Base-by-base conservation (phyloP, 2,888 invertebrate genomes). In the Nymphalis urticae region DNA sequence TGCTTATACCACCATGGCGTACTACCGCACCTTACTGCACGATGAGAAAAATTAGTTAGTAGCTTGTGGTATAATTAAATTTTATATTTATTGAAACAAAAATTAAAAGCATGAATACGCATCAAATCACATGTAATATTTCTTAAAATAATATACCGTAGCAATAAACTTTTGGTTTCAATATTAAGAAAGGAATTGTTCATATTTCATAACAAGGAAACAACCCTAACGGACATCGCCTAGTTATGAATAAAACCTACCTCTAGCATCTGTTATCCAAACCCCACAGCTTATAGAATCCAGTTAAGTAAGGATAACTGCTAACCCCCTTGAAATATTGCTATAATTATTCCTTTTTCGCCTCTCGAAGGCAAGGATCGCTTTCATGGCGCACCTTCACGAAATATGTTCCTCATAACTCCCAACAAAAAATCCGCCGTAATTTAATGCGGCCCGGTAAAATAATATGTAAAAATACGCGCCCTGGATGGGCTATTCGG, bases 381-480 rank as follows among this genome's bases (percentile, higher is more conserved):
- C 83, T 83, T 80, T 81, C 81, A 83, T 83, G 80, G 80, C 78
- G 78, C 85, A 86, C 89, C 87, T 85, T 82, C 79, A 80, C 85
- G 80, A 89, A 90, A 90, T 90, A 90, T 89, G 87, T 85, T 85
- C 82, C 85, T 86, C 88, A 88, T 88, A 89, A 89, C 85, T 85
- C 80, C 80, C 75, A 74, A 79, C 76, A 81, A 86, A 87, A 88
- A 87, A 85, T 83, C 86, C 85, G 73, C 80, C 76, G 84, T 90
- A 90, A 89, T 89, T 89, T 89, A 90, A 88, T 87, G 86, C 86
- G 80, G 79, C 79, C 81, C 81, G 79, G 81, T 82, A 84, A 85
- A 86, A 87, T 87, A 87, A 89, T 89, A 90, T 90, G 88, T 90
- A 89, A 89, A 90, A 89, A 88, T 87, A 85, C 84, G 83, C 81